Conservation (phyloP, 2,888 invertebrate species). For the Formica aserva region DNA sequence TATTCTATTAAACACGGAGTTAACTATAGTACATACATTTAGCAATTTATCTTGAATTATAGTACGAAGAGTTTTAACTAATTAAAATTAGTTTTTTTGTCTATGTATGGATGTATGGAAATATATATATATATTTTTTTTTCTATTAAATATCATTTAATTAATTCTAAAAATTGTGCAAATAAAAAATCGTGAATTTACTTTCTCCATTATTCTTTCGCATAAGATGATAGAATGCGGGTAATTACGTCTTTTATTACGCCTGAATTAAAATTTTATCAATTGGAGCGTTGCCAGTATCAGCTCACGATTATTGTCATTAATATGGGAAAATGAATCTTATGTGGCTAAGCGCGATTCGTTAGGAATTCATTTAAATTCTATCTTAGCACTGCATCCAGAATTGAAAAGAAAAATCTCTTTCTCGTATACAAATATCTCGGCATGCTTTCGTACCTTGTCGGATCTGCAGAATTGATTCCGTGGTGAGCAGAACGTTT, state of each 20-base stretch:
- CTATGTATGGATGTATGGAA: background rate
- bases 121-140: background rate
- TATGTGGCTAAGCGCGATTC: background rate
- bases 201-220: background rate
- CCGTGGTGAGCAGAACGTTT: slow-evolving; percentile 19
- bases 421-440: background rate
- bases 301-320: background rate
- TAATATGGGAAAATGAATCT: background rate
- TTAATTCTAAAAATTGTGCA: background rate
- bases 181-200: background rate
- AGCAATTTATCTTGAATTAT: background rate
- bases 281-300: background rate
- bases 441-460: background rate
- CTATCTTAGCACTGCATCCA: background rate
- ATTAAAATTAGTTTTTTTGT: background rate
- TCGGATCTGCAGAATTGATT: slow-evolving; percentile 34
- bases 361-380: background rate
- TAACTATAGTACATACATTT: background rate
- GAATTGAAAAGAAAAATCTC: background rate
- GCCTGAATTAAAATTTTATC: background rate
- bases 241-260: background rate
- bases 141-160: background rate
- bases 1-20: background rate
- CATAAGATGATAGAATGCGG: background rate
- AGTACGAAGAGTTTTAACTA: background rate